These are phyloP conservation scores for Alexandromys fortis DNA, from an alignment of 2,113 vertebrate genomes.

Conservation along the genomic window DNA sequence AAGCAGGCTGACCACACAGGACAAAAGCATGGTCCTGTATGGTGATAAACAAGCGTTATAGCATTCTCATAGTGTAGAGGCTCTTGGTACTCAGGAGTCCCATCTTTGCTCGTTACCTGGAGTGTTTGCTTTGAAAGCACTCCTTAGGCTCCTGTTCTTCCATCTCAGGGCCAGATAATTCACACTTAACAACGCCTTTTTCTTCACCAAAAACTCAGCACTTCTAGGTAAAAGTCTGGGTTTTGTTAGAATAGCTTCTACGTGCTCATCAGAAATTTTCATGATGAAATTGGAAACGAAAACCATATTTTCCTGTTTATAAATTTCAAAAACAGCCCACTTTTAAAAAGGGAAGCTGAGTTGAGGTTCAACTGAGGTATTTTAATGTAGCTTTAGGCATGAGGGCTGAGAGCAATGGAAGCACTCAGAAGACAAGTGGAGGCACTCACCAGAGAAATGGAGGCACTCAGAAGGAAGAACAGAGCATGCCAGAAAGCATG, in stretches of 20 bases:
- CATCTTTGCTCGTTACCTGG: not conserved
- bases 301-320: constrained; percentile 9
- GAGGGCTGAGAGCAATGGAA: not conserved
- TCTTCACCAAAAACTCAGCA: not conserved
- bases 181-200: not conserved
- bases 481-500: not conserved
- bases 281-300: not conserved
- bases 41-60: not conserved
- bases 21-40: not conserved
- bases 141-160: not conserved
- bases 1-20: not conserved
- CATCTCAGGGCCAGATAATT: not conserved
- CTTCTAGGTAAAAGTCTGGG: not conserved
- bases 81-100: too few relatives aligned
- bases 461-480: not conserved
- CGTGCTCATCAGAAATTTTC: not conserved
- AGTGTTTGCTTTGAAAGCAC: not conserved
- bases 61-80: too few relatives aligned
- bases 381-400: not conserved
- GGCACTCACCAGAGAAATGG: not conserved
- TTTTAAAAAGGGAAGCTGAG: not conserved
- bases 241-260: constrained; percentile 17
- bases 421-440: not conserved
- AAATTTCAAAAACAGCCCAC: not conserved
- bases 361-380: not conserved